A percentile compares a stretch with the other conserved stretches of the same genome.
Evolutionary conservation across 2,888 invertebrate species (phyloP).

Genomic region (Entomobrya proxima): DNA sequence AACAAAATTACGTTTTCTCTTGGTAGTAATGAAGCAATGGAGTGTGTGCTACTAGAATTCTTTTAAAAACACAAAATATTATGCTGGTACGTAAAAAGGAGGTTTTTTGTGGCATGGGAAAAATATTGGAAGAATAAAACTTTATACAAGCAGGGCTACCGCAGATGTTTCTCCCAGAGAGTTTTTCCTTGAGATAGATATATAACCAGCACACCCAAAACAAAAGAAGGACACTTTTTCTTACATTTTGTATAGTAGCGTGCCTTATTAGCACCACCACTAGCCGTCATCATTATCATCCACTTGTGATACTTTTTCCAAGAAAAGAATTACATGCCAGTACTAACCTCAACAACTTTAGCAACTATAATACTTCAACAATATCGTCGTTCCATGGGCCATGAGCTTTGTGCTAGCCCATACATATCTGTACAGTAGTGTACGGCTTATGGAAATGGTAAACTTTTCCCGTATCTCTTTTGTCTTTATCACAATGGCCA

Average conservation of each 20-base stretch:
- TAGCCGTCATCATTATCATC: conserved; percentile 23
- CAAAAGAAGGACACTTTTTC: conserved; percentile 14
- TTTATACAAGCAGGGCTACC: not conserved
- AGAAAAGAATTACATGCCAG: not conserved
- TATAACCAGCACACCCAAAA: not conserved
- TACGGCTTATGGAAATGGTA: not conserved
- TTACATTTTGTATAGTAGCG: not conserved
- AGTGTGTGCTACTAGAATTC: not conserved
- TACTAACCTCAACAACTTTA: conserved; percentile 15
- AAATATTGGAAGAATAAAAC: too few species aligned
- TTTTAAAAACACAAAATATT: not conserved
- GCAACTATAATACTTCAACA: not conserved
- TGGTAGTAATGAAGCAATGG: not conserved
- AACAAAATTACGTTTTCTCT: not conserved
- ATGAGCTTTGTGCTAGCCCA: too few species aligned
- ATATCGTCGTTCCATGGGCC: too few species aligned
- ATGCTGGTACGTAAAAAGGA: not conserved
- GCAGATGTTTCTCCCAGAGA: not conserved
- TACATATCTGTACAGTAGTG: not conserved
- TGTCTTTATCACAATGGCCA: conserved; percentile 20
- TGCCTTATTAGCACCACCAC: conserved; percentile 4
- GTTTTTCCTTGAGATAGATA: too few species aligned
- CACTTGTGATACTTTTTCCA: conserved; percentile 1
- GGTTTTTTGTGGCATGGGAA: too few species aligned
- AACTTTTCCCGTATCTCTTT: not conserved